Evolutionary conservation across 2,113 vertebrate species (phyloP), one percentile per base, ranked within the genome.

Genomic region (Australoheros scitulus): DNA sequence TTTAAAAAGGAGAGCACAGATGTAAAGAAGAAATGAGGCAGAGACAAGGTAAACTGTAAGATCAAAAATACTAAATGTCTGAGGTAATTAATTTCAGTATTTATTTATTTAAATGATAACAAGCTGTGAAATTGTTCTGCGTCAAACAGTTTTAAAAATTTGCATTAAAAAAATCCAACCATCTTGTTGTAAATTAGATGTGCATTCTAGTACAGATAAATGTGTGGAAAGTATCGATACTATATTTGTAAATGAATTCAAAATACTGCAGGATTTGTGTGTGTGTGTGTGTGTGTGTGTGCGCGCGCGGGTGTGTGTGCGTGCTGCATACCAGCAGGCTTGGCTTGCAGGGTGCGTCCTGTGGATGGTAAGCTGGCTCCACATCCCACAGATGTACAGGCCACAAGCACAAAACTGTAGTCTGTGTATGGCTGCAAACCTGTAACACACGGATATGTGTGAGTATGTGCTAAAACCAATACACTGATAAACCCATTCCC

Each of bases 301-400:
- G 20, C n/a, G 24, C 0, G 34, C 14, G 32, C 64, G 68, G 68
- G 82, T 61, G 68, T 43, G 50, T 20, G 34, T 50, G 20, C 72
- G 56, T 64, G 24, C 32, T 55, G 34, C 55, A 61, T 93, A 96
- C 96, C 95, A 87, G 88, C 75, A 85, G 98, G 98, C 83, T 95
- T 92, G 86, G 95, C 96, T 96, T 98, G 96, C 93, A 96, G 93
- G 14, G 97, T 99, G 90, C 92, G 96, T 95, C 96, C 96, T 89
- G 95, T 93, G 90, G 95, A 94, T 88, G 96, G 93, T 68, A 93
- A 92, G 58, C 97, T 98, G 74, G 96, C 94, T 91, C 95, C 84
- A 88, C 97, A 98, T 58, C 97, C 97, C 7, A 90, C 96, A 91
- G 96, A 95, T 78, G 97, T 97, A 86, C 97, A 99, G 36, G 95